Evolutionary conservation across 2,113 vertebrate genomes (phyloP), one percentile per base, ranked within the genome.

Genomic region (Xenus cinereus): DNA sequence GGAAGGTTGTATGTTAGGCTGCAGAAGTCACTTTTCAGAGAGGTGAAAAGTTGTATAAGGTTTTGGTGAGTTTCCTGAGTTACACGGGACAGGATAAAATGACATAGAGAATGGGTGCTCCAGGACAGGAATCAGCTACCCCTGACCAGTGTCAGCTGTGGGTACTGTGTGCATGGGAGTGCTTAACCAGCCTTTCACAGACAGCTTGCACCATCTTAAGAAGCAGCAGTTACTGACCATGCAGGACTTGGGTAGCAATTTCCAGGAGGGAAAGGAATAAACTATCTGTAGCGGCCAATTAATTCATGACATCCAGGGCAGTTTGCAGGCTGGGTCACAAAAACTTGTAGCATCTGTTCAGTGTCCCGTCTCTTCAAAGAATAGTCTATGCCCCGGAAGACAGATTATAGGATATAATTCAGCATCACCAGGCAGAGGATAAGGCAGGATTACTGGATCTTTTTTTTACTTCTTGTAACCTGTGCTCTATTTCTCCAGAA

Each of bases 321-420:
- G 21, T 6, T 48, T 12, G 10, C 9, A 9, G 27, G 35, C 60
- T 68, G 64, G 72, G 56, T 75, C 48, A 84, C 50, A 60, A 51
- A 51, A 73, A 71, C 60, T 51, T 57, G 37, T 30, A 63, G 60
- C 69, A 87, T 74, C 73, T 89, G 30, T 19, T 78, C 37, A 68
- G 64, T 68, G 56, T 82, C 51, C 43, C 0, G 0, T 78, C 74
- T 51, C 56, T 75, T 95, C 35, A 74, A 74, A 86, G 81, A 93
- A 86, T 22, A 95, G 81, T 28, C 35, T 93, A 56, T 89, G 68
- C 27, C 26, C n/a, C 94, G 68, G 30, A 77, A 82, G 51, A 54
- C 27, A 76, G 71, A 92, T 91, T 95, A 88, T 48, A 71, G 76
- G 43, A 78, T 89, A 73, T 74, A 95, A 78, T 88, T 87, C 56